phyloP scores from a whole-genome alignment of 2,113 vertebrate genomes.

The Anoplopoma fimbria region DNA sequence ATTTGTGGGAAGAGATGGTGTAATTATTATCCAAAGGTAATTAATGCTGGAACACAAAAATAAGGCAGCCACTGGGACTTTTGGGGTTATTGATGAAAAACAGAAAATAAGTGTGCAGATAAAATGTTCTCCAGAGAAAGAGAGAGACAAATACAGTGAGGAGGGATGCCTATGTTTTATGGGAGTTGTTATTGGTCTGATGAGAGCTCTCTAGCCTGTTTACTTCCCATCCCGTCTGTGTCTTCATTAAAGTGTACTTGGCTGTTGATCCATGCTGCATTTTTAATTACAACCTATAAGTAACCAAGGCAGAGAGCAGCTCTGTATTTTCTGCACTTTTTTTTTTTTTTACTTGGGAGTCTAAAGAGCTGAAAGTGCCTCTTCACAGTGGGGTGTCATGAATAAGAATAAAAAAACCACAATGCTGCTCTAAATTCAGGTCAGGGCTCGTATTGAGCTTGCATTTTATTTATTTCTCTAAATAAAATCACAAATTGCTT shows the following conservation, averaged over 20 bases:
- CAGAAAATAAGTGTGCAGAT: constrained; percentile 2
- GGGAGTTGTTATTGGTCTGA: constrained; percentile 50
- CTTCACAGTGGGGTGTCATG: constrained; percentile 51
- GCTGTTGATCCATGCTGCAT: constrained; percentile 73
- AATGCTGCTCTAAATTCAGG: constrained; percentile 54
- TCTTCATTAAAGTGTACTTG: constrained; percentile 72
- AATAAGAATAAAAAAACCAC: constrained; percentile 33
- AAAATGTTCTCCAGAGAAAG: background rate
- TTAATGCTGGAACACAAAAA: background rate
- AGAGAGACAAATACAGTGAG: background rate
- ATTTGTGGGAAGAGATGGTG: background rate
- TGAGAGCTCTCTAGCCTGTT: constrained; percentile 57
- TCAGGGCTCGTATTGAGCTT: constrained; percentile 54
- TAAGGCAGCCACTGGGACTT: background rate
- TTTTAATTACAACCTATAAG: constrained; percentile 81
- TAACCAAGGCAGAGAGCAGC: constrained; percentile 46
- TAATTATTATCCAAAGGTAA: background rate
- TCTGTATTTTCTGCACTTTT: background rate
- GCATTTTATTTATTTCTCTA: too few relatives aligned
- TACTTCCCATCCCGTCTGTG: constrained; percentile 45
- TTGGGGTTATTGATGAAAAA: background rate
- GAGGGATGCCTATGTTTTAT: constrained; percentile 40
- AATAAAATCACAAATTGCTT: too few relatives aligned
- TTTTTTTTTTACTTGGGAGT: background rate
- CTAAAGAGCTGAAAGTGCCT: constrained; percentile 11